Conservation (phyloP, 2,113 vertebrate species). For the Athene noctua region DNA sequence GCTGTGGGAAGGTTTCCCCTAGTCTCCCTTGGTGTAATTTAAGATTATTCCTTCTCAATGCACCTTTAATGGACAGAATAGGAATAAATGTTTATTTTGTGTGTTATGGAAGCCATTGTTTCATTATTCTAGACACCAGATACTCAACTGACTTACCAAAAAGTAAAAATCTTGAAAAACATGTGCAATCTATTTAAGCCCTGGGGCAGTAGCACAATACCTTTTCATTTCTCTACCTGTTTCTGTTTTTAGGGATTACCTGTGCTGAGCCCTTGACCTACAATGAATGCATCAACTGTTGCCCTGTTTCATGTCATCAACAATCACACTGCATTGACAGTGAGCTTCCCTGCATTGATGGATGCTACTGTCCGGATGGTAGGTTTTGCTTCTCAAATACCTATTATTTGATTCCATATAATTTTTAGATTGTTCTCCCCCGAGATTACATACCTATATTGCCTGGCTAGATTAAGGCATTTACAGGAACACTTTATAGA, state of each 20-base stretch:
- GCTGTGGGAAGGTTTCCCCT: not conserved
- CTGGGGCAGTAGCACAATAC: not conserved
- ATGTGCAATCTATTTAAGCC: not conserved
- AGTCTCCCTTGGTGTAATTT: not conserved
- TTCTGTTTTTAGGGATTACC: conserved; percentile 59
- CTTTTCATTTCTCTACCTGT: not conserved
- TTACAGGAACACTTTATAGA: not conserved
- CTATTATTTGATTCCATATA: not conserved
- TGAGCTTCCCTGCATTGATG: conserved; percentile 91
- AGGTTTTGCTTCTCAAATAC: not conserved
- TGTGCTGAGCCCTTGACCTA: conserved; percentile 81
- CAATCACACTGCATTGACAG: conserved; percentile 86
- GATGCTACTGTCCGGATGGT: conserved; percentile 94
- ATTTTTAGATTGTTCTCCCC: not conserved
- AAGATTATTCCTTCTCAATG: not conserved
- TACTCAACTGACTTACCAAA: not conserved
- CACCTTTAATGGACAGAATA: not conserved
- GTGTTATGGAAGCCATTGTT: not conserved
- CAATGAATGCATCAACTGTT: conserved; percentile 92
- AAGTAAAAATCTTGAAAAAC: not conserved
- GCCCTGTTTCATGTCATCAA: conserved; percentile 84
- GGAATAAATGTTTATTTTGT: not conserved
- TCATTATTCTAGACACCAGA: not conserved
- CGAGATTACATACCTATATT: rapidly evolving
- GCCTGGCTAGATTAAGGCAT: not conserved